Evolutionary conservation across 2,888 invertebrate species (phyloP).

Genomic region (Nephrotoma flavescens): DNA sequence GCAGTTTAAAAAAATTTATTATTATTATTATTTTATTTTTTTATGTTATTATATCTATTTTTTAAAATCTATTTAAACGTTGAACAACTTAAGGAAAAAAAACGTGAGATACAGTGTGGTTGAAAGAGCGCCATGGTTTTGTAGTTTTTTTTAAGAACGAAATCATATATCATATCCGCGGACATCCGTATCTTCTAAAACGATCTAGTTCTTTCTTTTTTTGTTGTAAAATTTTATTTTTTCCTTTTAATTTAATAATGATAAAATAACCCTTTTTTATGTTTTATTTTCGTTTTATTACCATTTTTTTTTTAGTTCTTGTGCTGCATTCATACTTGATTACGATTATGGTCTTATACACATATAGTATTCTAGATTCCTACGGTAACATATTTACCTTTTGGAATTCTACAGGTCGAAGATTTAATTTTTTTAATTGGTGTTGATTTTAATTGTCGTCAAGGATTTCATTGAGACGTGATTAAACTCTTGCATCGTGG

Average conservation of each 20-base stretch:
- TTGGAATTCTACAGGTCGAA: neutral
- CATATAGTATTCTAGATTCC: neutral
- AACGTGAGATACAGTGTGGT: neutral
- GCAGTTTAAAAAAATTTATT: neutral
- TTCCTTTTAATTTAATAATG: neutral
- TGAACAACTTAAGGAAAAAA: neutral
- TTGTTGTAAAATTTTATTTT: neutral
- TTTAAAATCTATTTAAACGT: neutral
- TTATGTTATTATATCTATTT: neutral
- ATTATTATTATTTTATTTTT: neutral
- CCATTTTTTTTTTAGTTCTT: neutral
- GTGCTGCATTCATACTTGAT: neutral
- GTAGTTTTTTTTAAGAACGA: neutral
- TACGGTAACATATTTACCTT: neutral
- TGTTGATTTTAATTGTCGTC: neutral
- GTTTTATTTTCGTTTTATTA: neutral
- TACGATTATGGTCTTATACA: neutral
- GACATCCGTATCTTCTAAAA: neutral
- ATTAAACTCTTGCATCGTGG: neutral
- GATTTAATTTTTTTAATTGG: neutral
- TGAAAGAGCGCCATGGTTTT: neutral
- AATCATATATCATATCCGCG: conserved; percentile 3
- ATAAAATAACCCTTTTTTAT: neutral
- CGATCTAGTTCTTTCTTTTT: neutral
- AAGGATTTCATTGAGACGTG: neutral